These are phyloP conservation scores for Cosmopolites sordidus DNA, from an alignment of 2,888 invertebrate genomes.

Conservation along the genomic window DNA sequence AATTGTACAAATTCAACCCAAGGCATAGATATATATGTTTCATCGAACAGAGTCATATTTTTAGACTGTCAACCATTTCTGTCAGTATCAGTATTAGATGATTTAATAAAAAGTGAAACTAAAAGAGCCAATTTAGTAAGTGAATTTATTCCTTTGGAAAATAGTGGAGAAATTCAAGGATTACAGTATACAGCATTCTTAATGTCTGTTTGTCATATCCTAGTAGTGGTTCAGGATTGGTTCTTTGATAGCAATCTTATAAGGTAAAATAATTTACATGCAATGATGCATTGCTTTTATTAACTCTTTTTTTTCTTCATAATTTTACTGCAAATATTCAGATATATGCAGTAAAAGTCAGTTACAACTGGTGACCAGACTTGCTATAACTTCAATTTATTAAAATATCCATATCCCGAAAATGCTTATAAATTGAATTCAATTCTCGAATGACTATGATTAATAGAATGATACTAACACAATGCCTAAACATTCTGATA, in stretches of 20 bases:
- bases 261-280: conserved; percentile 51
- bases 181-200: conserved; percentile 79
- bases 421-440: too few species aligned
- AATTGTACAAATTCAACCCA: conserved; percentile 69
- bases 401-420: too few species aligned
- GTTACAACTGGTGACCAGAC: too few species aligned
- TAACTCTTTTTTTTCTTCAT: not conserved
- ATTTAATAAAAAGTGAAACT: conserved; percentile 55
- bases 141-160: conserved; percentile 61
- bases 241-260: conserved; percentile 78
- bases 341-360: too few species aligned
- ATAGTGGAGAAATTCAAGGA: conserved; percentile 63
- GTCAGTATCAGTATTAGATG: conserved; percentile 62
- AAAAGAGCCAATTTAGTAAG: conserved; percentile 51
- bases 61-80: conserved; percentile 82
- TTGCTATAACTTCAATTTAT: too few species aligned
- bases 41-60: conserved; percentile 61
- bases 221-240: conserved; percentile 87
- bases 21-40: conserved; percentile 67
- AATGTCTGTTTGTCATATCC: conserved; percentile 84
- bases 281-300: not conserved
- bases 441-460: too few species aligned
- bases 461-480: too few species aligned
- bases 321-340: too few species aligned
- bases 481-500: too few species aligned